A percentile compares a stretch with the other conserved stretches of the same genome.
phyloP scores from a whole-genome alignment of 2,888 invertebrate genomes.

The Cosmia pyralina region DNA sequence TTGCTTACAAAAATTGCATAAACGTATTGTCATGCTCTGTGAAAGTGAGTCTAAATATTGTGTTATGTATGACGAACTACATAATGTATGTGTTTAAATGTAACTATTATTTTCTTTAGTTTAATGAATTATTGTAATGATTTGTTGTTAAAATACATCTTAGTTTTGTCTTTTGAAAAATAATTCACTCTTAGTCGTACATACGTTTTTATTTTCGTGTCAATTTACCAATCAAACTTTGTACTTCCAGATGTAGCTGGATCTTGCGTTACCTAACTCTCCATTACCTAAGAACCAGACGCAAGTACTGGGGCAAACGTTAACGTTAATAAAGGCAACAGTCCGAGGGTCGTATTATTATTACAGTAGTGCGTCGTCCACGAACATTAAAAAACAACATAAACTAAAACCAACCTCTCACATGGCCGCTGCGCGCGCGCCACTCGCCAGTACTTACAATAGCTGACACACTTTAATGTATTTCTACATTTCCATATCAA shows the following conservation, averaged over 20 bases:
- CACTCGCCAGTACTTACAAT: conserved; percentile 42
- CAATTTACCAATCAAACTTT: background rate
- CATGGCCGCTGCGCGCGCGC: conserved; percentile 14
- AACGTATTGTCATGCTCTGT: conserved; percentile 51
- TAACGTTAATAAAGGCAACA: conserved; percentile 12
- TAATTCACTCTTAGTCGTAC: background rate
- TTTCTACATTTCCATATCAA: conserved; percentile 56
- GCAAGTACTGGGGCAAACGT: conserved; percentile 15
- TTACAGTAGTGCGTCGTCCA: conserved; percentile 21
- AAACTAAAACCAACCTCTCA: conserved; percentile 50
- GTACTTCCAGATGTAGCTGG: background rate
- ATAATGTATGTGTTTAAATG: background rate
- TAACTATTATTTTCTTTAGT: conserved; percentile 6
- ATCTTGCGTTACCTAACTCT: background rate
- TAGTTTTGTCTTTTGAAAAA: background rate
- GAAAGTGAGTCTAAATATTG: conserved; percentile 42
- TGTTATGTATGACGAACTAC: background rate
- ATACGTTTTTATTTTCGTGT: background rate
- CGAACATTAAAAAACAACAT: conserved; percentile 55
- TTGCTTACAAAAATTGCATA: conserved; percentile 58
- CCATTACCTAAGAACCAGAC: background rate
- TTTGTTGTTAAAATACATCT: background rate
- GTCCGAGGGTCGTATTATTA: conserved; percentile 25
- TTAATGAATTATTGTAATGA: background rate
- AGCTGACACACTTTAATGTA: conserved; percentile 53